A percentile compares a stretch with the other conserved stretches of the same genome.
phyloP scores from a whole-genome alignment of 2,797 vertebrate genomes.

The Dipus sagitta region DNA sequence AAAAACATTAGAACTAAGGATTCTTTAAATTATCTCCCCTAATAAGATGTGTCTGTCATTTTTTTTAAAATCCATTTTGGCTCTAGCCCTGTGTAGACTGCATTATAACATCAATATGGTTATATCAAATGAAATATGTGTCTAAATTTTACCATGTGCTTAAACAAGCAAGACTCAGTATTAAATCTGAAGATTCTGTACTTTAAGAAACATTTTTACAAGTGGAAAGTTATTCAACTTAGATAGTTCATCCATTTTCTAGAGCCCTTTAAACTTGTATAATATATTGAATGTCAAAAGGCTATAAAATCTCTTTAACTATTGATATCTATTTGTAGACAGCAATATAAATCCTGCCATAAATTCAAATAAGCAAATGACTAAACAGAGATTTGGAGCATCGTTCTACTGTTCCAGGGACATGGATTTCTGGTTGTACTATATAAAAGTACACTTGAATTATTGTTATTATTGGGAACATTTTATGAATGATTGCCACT shows the following conservation, averaged over 20 bases:
- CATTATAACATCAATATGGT: slow-evolving; percentile 51
- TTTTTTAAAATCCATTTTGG: slow-evolving; percentile 54
- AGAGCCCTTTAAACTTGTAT: slow-evolving; percentile 84
- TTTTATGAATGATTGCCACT: slow-evolving; percentile 60
- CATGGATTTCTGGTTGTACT: slow-evolving; percentile 22
- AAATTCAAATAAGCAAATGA: slow-evolving; percentile 80
- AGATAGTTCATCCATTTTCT: slow-evolving; percentile 85
- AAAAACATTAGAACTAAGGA: slow-evolving; percentile 83
- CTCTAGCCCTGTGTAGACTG: slow-evolving; percentile 59
- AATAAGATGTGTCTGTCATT: slow-evolving; percentile 79
- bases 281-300: slow-evolving; percentile 80
- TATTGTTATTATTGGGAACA: background rate
- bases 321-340: slow-evolving; percentile 85
- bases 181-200: slow-evolving; percentile 84
- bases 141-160: slow-evolving; percentile 82
- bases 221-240: slow-evolving; percentile 86
- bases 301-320: slow-evolving; percentile 85
- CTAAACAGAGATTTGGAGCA: slow-evolving; percentile 69
- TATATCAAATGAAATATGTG: slow-evolving; percentile 75
- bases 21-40: slow-evolving; percentile 79
- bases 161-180: slow-evolving; percentile 86
- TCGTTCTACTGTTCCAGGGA: background rate
- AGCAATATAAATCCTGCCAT: slow-evolving; percentile 73
- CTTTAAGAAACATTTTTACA: slow-evolving; percentile 85
- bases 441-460: background rate